These are phyloP conservation scores for Hydrozoanthus tunicans DNA, from an alignment of 64 coral and sea anemone genomes.

Conservation along the genomic window DNA sequence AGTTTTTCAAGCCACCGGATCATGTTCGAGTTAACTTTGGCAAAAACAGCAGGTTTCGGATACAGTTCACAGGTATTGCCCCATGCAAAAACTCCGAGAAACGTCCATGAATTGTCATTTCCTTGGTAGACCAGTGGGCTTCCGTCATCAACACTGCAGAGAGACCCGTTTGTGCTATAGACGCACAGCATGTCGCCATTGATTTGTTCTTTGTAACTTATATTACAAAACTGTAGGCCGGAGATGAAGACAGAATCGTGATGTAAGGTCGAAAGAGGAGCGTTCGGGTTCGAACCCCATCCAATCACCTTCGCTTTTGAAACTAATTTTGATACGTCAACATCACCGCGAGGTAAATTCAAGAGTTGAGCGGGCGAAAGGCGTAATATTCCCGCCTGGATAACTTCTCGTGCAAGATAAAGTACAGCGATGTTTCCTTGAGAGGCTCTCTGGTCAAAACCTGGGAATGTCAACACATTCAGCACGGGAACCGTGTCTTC, in stretches of 20 bases:
- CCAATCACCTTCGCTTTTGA: constrained; percentile 55
- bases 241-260: constrained; percentile 52
- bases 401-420: constrained; percentile 61
- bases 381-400: constrained; percentile 10
- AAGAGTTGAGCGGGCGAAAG: constrained; percentile 21
- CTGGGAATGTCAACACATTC: constrained; percentile 57
- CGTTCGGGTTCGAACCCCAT: constrained; percentile 64
- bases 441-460: constrained; percentile 31
- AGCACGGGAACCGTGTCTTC: constrained; percentile 70
- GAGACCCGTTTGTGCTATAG: constrained; percentile 2
- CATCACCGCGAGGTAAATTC: constrained; percentile 15
- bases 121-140: constrained; percentile 65
- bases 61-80: constrained; percentile 62
- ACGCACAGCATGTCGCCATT: constrained; percentile 60
- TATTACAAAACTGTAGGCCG: constrained; percentile 36
- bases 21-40: constrained; percentile 44
- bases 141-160: constrained; percentile 70
- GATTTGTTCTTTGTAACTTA: constrained; percentile 36
- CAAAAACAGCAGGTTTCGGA: constrained; percentile 65
- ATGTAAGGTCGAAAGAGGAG: constrained; percentile 39
- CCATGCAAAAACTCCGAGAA: constrained; percentile 73
- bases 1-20: constrained; percentile 55
- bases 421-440: constrained; percentile 60
- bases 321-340: background rate
- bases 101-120: constrained; percentile 6